A percentile compares a stretch with the other conserved stretches of the same genome.
Conservation (phyloP, 2,888 invertebrate species). For the Cheilosia urbana region DNA sequence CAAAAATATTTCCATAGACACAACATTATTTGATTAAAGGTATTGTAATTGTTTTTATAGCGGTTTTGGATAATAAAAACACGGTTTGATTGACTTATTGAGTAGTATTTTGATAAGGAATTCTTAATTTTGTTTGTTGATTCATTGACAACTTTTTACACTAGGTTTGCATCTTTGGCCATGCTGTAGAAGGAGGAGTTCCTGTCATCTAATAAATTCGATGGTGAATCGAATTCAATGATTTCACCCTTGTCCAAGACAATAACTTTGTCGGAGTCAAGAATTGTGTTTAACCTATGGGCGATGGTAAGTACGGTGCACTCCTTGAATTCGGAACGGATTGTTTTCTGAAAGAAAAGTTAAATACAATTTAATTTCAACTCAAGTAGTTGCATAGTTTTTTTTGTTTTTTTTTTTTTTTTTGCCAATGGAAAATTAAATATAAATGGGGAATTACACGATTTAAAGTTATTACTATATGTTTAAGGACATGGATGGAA, state of each 20-base stretch:
- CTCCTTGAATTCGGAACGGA: constrained; percentile 92
- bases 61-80: not conserved
- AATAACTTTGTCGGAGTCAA: constrained; percentile 94
- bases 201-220: constrained; percentile 87
- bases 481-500: no score
- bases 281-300: constrained; percentile 95
- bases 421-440: no score
- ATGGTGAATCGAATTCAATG: constrained; percentile 91
- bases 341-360: constrained; percentile 88
- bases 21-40: constrained; percentile 7
- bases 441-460: no score
- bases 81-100: constrained; percentile 27
- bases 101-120: constrained; percentile 17
- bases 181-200: constrained; percentile 91
- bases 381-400: no score
- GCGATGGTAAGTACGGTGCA: constrained; percentile 97
- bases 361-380: not conserved
- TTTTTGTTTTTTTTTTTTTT: no score
- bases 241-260: constrained; percentile 90
- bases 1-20: constrained; percentile 12
- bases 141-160: constrained; percentile 79
- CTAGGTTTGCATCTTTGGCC: constrained; percentile 93
- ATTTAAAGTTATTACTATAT: no score
- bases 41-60: constrained; percentile 19
- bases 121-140: no score